Evolutionary conservation across 2,888 invertebrate genomes (phyloP), one percentile per base, ranked within the genome.

Genomic region (Nycteola revayana): DNA sequence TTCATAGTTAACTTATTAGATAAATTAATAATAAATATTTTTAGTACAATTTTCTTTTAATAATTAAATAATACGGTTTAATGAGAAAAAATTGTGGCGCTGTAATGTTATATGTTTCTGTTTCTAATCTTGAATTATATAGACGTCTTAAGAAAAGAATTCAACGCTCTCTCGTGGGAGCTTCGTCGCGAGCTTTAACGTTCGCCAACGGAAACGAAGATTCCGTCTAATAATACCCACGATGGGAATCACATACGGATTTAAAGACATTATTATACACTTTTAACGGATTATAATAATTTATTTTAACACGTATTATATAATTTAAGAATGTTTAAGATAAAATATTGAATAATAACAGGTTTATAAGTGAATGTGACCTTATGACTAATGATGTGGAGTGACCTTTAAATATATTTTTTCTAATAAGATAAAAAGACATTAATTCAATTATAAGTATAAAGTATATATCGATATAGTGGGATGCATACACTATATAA

Each of bases 101-200:
- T n/a, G n/a, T n/a, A n/a, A n/a, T n/a, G n/a, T n/a, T n/a, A n/a
- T n/a, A n/a, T n/a, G 18, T 18, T 18, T 18, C 20, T n/a, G n/a
- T 8, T 17, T 3, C 5, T 9, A 24, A 3, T 7, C 7, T 10
- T 25, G 3, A 2, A 25, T 5, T 10, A 25, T 9, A 25, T 14
- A 7, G 10, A 43, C 20, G 32, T 37, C 54, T 52, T 66, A 74
- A 63, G 63, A 75, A 83, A 83, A 82, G 78, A 82, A 68, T 66
- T 82, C 80, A 83, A 85, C 83, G 84, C 61, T 64, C 39, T 47
- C n/a, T 30, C 35, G 36, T 23, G 14, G 3, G 41, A 44, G 47
- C 42, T 42, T 24, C 21, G 23, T 21, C 24, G 29, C 36, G 29
- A 57, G 51, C 56, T 55, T 45, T 39, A 43, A 38, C 45, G 41